phyloP scores from a whole-genome alignment of 2,113 vertebrate species.

The Labeo catla region DNA sequence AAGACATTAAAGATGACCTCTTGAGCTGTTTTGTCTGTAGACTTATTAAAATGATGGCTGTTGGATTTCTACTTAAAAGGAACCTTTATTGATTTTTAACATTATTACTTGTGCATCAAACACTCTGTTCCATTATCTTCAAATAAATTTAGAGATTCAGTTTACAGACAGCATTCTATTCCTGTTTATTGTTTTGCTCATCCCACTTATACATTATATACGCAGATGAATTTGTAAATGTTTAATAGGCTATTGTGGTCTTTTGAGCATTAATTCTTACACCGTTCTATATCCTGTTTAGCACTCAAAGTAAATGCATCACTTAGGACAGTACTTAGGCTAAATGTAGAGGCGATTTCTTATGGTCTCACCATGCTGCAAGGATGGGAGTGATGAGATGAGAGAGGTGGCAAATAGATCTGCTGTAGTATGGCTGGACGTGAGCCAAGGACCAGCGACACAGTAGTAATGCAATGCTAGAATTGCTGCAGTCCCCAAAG shows the following conservation, averaged over 20 bases:
- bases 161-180: not conserved
- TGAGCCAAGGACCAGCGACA: conserved; percentile 60
- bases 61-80: not conserved
- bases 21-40: not conserved
- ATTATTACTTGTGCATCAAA: not conserved
- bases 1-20: not conserved
- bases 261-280: not conserved
- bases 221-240: not conserved
- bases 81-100: not conserved
- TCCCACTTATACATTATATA: conserved; percentile 6
- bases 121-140: not conserved
- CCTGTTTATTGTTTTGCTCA: not conserved
- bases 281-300: not conserved
- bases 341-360: not conserved
- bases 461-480: conserved; percentile 69
- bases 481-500: conserved; percentile 62
- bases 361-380: conserved; percentile 15
- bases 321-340: not conserved
- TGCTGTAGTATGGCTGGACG: conserved; percentile 51
- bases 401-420: conserved; percentile 26
- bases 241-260: not conserved
- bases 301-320: not conserved
- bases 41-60: not conserved
- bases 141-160: not conserved
- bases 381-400: conserved; percentile 24